Percentiles rank a stretch among this genome's conserved stretches.
Evolutionary conservation across 1,140 invertebrate genomes (phyloP).

Genomic region (Drosophila sturtevanti): DNA sequence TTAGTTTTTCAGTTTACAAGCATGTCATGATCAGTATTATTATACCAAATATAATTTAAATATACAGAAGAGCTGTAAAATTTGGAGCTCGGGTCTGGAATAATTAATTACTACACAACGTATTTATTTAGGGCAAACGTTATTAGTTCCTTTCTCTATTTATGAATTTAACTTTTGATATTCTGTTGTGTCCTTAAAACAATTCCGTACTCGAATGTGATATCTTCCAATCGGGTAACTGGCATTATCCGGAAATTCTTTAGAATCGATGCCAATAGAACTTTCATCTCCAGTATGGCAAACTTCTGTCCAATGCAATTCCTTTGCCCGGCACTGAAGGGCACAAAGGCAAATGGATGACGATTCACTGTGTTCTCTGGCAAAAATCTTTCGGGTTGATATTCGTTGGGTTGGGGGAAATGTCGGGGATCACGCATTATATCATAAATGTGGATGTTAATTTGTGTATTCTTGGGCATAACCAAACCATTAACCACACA

Average conservation of each 20-base stretch:
- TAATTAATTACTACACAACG: too few species aligned
- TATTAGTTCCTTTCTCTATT: background rate
- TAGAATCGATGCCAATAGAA: constrained; percentile 77
- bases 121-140: too few species aligned
- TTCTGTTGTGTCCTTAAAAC: constrained; percentile 56
- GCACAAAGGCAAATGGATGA: constrained; percentile 84
- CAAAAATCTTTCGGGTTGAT: constrained; percentile 90
- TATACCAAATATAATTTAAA: too few species aligned
- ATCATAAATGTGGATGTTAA: constrained; percentile 83
- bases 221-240: constrained; percentile 42
- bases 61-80: too few species aligned
- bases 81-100: too few species aligned
- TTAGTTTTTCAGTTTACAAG: too few species aligned
- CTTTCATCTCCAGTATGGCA: constrained; percentile 83
- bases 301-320: constrained; percentile 82
- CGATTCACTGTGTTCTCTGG: constrained; percentile 84
- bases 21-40: too few species aligned
- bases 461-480: constrained; percentile 83
- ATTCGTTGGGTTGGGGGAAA: constrained; percentile 89
- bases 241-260: constrained; percentile 65
- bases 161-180: constrained; percentile 31
- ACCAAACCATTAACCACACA: constrained; percentile 76
- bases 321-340: constrained; percentile 84
- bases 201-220: constrained; percentile 59
- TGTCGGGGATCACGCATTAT: constrained; percentile 85